Evolutionary conservation across 2,888 invertebrate species (phyloP).

Genomic region (Coelinius sp.): DNA sequence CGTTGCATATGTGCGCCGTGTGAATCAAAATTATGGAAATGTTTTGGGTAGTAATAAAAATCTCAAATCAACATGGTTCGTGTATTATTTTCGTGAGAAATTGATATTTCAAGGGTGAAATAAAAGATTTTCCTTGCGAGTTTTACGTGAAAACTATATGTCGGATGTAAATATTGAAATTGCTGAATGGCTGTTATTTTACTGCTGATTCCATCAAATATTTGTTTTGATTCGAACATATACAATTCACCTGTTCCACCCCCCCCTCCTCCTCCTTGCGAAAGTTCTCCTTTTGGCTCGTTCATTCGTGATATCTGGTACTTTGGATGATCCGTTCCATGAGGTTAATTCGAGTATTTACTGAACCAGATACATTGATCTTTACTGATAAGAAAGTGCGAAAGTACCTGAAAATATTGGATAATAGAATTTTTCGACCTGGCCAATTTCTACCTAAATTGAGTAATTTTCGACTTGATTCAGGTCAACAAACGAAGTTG

Average conservation of each 20-base stretch:
- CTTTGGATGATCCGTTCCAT: background rate
- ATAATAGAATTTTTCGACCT: too few species aligned
- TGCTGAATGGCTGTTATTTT: slow-evolving; percentile 59
- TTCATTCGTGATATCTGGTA: background rate
- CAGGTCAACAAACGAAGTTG: too few species aligned
- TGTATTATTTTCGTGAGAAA: too few species aligned
- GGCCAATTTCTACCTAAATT: too few species aligned
- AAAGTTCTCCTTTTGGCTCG: background rate
- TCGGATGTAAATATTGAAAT: slow-evolving; percentile 17
- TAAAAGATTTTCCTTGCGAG: background rate
- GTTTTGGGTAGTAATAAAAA: background rate
- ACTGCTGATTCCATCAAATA: slow-evolving; percentile 70
- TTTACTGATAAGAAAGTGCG: too few species aligned
- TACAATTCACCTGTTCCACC: slow-evolving; percentile 56
- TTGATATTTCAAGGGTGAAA: background rate
- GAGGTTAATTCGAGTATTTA: background rate
- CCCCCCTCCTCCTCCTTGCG: background rate
- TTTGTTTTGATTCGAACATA: slow-evolving; percentile 65
- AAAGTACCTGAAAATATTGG: too few species aligned
- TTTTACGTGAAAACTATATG: background rate
- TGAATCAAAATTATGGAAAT: background rate
- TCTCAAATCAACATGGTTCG: background rate
- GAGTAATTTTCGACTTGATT: too few species aligned
- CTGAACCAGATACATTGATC: background rate
- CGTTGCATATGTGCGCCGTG: background rate